Evolutionary conservation across 2,888 invertebrate genomes (phyloP), one percentile per base, ranked within the genome.

Genomic region (Chrysomela aeneicollis): DNA sequence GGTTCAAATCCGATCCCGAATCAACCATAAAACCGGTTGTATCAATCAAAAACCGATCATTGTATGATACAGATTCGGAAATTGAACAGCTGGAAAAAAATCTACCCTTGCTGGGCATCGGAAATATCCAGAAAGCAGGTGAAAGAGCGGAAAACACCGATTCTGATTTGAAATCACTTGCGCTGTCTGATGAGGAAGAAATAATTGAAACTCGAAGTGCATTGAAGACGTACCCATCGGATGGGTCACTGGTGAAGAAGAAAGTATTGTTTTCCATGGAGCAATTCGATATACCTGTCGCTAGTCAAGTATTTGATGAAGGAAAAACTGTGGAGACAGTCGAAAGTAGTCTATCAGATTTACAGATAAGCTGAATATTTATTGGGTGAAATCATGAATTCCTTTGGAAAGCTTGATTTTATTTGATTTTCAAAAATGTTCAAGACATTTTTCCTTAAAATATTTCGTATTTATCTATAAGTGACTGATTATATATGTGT

Each of bases 181-280:
- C 49, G 12, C 50, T 60, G 21, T 53, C 60, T 18, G 63, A 61
- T 51, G 65, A 64, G 30, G 60, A 55, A 49, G 66, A 59, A 22
- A 67, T 69, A 18, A 52, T 49, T 37, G 71, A 73, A 54, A 69
- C 85, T 51, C 88, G 86, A 79, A 84, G 89, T 55, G 88, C 87
- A 30, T 76, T 89, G 35, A 89, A 89, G 81, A 85, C 84, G 75
- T 85, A 84, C 51, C 84, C 86, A 1, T 87, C 87, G 0, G 82
- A 82, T 19, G 85, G 85, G 37, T 86, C 86, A 49, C 76, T 87
- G 22, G 84, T 85, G 21, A 89, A 89, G 73, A 89, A 89, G 77
- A 88, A 87, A 80, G 89, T 89, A 6, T 74, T 88, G 51, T 89
- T 89, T 73, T 87, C 89, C 81, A 84, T 89, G 79, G 86, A 87